A percentile compares a stretch with the other conserved stretches of the same genome.
phyloP scores from a whole-genome alignment of 2,113 vertebrate genomes.

The Nettapus auritus region DNA sequence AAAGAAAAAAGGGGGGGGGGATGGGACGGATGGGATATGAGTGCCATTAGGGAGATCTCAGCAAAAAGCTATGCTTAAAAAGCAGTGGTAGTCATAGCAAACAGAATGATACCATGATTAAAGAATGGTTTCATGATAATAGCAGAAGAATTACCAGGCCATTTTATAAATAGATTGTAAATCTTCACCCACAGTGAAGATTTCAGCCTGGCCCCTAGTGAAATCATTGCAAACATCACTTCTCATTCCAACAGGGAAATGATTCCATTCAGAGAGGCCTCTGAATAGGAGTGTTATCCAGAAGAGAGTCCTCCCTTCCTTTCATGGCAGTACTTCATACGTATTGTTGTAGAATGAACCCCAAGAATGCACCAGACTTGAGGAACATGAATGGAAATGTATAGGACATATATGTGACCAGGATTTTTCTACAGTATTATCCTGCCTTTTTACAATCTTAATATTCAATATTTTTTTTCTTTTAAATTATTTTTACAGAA shows the following conservation, averaged over 20 bases:
- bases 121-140: background rate
- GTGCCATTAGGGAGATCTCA: background rate
- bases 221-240: background rate
- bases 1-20: no score
- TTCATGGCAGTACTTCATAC: no score
- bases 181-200: background rate
- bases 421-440: background rate
- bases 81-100: conserved; percentile 12
- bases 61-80: background rate
- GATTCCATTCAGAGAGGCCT: background rate
- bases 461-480: background rate
- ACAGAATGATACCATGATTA: background rate
- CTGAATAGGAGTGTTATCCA: background rate
- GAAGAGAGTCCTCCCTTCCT: background rate
- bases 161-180: background rate
- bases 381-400: background rate
- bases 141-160: background rate
- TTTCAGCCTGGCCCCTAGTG: background rate
- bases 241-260: background rate
- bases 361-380: background rate
- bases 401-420: no score
- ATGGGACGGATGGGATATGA: no score
- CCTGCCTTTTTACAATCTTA: background rate
- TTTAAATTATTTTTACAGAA: background rate
- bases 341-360: background rate